Evolutionary conservation across 1,140 invertebrate genomes (phyloP).

Genomic region (Papilio dardanus): DNA sequence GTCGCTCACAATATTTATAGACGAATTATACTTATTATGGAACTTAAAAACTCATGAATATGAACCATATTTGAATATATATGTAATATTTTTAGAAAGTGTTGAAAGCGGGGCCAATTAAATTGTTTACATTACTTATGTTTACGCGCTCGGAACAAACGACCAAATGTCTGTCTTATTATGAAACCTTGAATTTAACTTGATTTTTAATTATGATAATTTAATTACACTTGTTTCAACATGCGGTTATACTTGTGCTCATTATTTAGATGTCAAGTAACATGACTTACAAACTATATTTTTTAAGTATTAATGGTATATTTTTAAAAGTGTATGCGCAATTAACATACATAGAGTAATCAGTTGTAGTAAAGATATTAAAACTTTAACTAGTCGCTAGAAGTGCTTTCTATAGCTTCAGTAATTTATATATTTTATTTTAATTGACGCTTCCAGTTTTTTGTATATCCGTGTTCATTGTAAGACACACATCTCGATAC

Average conservation of each 20-base stretch:
- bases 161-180: slow-evolving; percentile 25
- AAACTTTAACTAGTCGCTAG: too few species aligned
- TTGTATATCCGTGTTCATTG: slow-evolving; percentile 27
- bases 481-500: slow-evolving; percentile 63
- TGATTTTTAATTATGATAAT: slow-evolving; percentile 30
- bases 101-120: slow-evolving; percentile 32
- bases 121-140: slow-evolving; percentile 34
- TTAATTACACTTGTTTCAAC: slow-evolving; percentile 14
- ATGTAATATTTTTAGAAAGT: slow-evolving; percentile 36
- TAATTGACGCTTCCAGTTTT: slow-evolving; percentile 33
- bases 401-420: too few species aligned
- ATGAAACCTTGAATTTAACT: slow-evolving; percentile 24
- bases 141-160: slow-evolving; percentile 34
- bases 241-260: slow-evolving; percentile 1
- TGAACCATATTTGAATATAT: slow-evolving; percentile 8
- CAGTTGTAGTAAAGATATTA: too few species aligned
- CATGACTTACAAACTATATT: not conserved
- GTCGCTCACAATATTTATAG: slow-evolving; percentile 18
- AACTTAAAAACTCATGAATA: slow-evolving; percentile 32
- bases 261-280: not conserved
- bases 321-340: not conserved
- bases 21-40: slow-evolving; percentile 17
- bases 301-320: not conserved
- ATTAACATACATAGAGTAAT: too few species aligned
- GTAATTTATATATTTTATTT: not conserved